phyloP scores from a whole-genome alignment of 2,888 invertebrate genomes.

The Nymphalis polychloros region DNA sequence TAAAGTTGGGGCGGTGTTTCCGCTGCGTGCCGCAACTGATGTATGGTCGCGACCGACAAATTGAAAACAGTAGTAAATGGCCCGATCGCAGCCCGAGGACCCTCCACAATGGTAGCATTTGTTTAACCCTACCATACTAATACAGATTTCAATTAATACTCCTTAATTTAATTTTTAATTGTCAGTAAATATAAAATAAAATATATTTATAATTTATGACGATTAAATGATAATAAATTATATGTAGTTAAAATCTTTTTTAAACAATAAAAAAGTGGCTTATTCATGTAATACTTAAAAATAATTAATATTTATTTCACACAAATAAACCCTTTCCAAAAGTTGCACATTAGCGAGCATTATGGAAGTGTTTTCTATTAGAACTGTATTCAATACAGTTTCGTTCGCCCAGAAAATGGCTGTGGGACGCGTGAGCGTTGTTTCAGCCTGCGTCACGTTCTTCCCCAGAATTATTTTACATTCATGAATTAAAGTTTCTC shows the following conservation, averaged over 20 bases:
- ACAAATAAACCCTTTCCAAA: neutral
- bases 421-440: slow-evolving; percentile 59
- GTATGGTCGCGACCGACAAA: slow-evolving; percentile 70
- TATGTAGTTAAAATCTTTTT: too few relatives aligned
- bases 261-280: neutral
- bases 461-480: slow-evolving; percentile 35
- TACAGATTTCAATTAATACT: slow-evolving; percentile 12
- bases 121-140: slow-evolving; percentile 26
- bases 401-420: slow-evolving; percentile 73
- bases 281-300: neutral
- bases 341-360: slow-evolving; percentile 33
- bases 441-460: slow-evolving; percentile 33
- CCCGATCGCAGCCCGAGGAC: slow-evolving; percentile 58
- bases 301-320: neutral
- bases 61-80: slow-evolving; percentile 76
- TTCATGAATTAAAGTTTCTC: slow-evolving; percentile 26
- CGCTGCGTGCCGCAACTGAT: slow-evolving; percentile 67
- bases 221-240: neutral
- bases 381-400: slow-evolving; percentile 72
- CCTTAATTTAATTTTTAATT: neutral
- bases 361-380: slow-evolving; percentile 57
- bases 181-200: neutral
- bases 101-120: slow-evolving; percentile 52
- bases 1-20: slow-evolving; percentile 64
- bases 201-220: too few relatives aligned